These are phyloP conservation scores for Larimichthys polyactis DNA, from an alignment of 2,113 vertebrate species.

Conservation along the genomic window DNA sequence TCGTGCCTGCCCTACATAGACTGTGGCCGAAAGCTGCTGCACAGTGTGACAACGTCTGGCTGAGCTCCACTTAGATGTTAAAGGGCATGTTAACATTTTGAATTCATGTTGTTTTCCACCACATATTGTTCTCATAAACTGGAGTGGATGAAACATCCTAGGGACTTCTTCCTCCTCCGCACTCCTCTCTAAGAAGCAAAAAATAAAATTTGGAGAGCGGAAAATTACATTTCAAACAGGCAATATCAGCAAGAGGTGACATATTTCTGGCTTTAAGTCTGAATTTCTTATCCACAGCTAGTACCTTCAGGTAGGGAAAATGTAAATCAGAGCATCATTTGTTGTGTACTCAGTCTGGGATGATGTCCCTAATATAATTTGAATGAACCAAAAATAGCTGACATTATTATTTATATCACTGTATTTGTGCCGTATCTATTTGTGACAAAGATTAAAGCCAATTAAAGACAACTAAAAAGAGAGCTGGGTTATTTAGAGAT, in stretches of 20 bases:
- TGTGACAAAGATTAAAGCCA: constrained; percentile 29
- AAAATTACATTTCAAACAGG: constrained; percentile 34
- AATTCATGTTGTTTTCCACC: constrained; percentile 57
- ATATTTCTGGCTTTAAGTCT: neutral
- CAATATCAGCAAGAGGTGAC: constrained; percentile 8
- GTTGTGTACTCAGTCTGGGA: constrained; percentile 20
- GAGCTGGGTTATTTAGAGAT: constrained; percentile 24
- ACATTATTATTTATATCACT: constrained; percentile 57
- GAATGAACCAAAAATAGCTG: constrained; percentile 57
- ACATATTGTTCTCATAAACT: constrained; percentile 42
- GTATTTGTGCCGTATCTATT: constrained; percentile 46
- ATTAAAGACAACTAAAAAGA: constrained; percentile 29
- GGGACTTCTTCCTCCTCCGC: constrained; percentile 46
- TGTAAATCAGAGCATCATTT: constrained; percentile 33
- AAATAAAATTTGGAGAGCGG: constrained; percentile 31
- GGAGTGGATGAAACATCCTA: constrained; percentile 18
- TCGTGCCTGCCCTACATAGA: constrained; percentile 20
- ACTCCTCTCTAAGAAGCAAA: constrained; percentile 2
- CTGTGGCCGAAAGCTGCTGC: constrained; percentile 43
- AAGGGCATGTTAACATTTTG: constrained; percentile 71
- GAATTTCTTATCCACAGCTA: constrained; percentile 8
- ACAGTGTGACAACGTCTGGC: constrained; percentile 40
- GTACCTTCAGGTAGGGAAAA: constrained; percentile 1
- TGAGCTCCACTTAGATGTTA: constrained; percentile 60
- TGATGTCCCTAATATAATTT: constrained; percentile 24